Conservation (phyloP, 2,113 vertebrate genomes). For the Oreochromis tanganicae region DNA sequence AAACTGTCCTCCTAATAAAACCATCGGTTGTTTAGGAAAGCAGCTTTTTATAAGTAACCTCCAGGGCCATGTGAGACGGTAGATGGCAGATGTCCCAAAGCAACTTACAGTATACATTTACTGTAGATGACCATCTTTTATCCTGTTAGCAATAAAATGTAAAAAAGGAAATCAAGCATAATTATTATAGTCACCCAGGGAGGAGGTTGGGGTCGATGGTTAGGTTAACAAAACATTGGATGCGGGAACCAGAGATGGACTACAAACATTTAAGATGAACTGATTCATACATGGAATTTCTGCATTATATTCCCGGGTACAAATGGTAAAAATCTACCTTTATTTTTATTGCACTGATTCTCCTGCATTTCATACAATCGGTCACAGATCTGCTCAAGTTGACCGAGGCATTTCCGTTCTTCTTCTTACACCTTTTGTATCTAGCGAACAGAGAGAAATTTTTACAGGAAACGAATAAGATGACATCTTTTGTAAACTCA, state of each 20-base stretch:
- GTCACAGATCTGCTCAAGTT: neutral
- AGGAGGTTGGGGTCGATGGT: neutral
- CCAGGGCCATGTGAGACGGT: rapidly evolving
- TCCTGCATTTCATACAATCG: neutral
- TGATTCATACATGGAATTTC: neutral
- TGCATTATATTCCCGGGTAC: neutral
- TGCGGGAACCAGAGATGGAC: neutral
- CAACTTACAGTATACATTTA: neutral
- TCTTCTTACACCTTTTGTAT: neutral
- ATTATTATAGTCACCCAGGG: rapidly evolving
- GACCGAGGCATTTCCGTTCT: neutral
- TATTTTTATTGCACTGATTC: neutral
- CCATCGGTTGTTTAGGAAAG: neutral
- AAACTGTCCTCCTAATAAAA: neutral
- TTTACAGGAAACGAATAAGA: neutral
- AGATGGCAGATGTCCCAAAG: neutral
- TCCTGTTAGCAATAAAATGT: neutral
- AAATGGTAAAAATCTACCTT: neutral
- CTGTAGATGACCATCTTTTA: neutral
- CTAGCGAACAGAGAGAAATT: neutral
- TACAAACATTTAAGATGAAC: neutral
- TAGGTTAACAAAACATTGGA: neutral
- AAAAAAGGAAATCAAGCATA: neutral
- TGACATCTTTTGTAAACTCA: neutral
- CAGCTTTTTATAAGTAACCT: neutral